Evolutionary conservation across 2,113 vertebrate species (phyloP).

Genomic region (Hirundichthys speculiger): DNA sequence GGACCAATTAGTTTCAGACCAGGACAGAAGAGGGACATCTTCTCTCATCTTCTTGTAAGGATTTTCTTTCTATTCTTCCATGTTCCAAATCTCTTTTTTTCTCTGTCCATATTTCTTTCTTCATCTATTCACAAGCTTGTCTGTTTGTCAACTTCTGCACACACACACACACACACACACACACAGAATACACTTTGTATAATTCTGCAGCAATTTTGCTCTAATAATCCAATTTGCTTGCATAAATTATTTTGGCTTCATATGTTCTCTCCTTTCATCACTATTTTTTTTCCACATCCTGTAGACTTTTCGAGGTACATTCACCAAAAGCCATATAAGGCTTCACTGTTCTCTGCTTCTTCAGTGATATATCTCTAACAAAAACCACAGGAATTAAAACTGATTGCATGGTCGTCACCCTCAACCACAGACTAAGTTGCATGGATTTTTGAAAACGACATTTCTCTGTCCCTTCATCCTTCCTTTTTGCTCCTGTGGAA

Average conservation of each 20-base stretch:
- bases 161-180: background rate
- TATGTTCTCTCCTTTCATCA: conserved; percentile 6
- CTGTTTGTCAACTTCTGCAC: background rate
- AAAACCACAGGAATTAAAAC: conserved; percentile 5
- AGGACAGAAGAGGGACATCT: conserved; percentile 45
- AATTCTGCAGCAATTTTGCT: conserved; percentile 44
- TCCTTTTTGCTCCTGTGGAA: conserved; percentile 25
- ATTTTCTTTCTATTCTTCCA: conserved; percentile 22
- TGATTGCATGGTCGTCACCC: background rate
- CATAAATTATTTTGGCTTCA: conserved; percentile 41
- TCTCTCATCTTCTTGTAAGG: conserved; percentile 24
- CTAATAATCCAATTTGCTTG: conserved; percentile 60
- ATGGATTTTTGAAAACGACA: background rate
- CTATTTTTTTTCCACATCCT: conserved; percentile 9
- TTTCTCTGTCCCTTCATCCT: conserved; percentile 19
- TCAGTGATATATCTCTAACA: background rate
- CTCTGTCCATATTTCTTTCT: conserved; percentile 25
- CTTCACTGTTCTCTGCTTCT: background rate
- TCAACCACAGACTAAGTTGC: background rate
- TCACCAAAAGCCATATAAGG: too few species aligned
- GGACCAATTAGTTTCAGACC: conserved; percentile 74
- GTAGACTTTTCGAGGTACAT: background rate
- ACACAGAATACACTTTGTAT: conserved; percentile 17
- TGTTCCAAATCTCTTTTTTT: conserved; percentile 15
- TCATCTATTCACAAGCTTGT: conserved; percentile 6